phyloP scores from a whole-genome alignment of 2,113 vertebrate genomes.

The Pipa parva region DNA sequence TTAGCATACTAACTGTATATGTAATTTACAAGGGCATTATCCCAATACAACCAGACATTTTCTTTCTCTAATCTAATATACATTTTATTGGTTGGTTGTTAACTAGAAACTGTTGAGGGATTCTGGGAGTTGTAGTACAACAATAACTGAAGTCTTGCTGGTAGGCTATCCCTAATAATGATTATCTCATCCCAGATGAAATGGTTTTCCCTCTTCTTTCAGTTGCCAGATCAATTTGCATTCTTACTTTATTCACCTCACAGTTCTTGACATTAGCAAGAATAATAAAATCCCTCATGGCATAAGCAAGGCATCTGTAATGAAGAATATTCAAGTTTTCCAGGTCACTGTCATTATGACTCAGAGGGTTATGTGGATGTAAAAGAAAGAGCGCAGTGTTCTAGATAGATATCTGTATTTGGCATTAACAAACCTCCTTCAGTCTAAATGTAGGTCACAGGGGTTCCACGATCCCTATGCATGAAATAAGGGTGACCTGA shows the following conservation, averaged over 20 bases:
- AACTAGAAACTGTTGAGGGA: too few species aligned
- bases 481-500: constrained; percentile 7
- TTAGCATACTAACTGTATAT: too few species aligned
- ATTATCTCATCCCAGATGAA: too few species aligned
- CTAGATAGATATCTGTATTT: constrained; percentile 34
- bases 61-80: too few species aligned
- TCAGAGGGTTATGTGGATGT: constrained; percentile 29
- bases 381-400: constrained; percentile 30
- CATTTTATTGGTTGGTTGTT: too few species aligned
- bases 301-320: constrained; percentile 33
- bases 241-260: constrained; percentile 11
- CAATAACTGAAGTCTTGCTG: too few species aligned
- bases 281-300: constrained; percentile 35
- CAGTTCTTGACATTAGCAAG: constrained; percentile 35
- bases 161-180: too few species aligned
- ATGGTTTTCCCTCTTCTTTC: too few species aligned
- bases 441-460: constrained; percentile 35
- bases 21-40: too few species aligned
- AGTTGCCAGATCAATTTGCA: constrained; percentile 23
- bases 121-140: too few species aligned
- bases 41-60: too few species aligned
- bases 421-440: constrained; percentile 31
- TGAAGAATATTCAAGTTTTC: constrained; percentile 30
- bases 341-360: constrained; percentile 35
- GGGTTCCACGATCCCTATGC: constrained; percentile 29